Base-by-base conservation (phyloP, 2,888 invertebrate genomes). In the Gortyna flavago region DNA sequence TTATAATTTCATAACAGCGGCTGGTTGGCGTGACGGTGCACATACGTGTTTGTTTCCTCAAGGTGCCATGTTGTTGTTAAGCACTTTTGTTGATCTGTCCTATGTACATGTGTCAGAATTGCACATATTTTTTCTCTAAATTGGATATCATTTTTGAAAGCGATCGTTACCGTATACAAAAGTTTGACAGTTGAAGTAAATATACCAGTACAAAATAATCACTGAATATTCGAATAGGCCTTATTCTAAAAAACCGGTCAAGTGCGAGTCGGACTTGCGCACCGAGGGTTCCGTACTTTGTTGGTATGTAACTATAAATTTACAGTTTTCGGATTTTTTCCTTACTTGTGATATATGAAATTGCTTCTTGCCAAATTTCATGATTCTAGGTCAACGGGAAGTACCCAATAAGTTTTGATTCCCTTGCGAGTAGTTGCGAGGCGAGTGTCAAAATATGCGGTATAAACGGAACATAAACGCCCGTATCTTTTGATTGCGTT, bases 21-120 rank as follows among this genome's bases (percentile, higher is more conserved):
- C 78, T 77, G 87, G 75, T 75, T 82, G 84, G 74, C 48, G 69
- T 25, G 18, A 21, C n/a, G n/a, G 21, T 1, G 21, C 35, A 64
- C n/a, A 13, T 9, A 18, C 7, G 18, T 59, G 41, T 61, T 35
- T 68, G 72, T 59, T 29, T 25, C 54, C 38, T 8, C 32, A 48
- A 18, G 66, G 66, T 80, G 51, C 38, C 38, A 66, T 51, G 16
- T 70, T 48, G 16, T 66, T 59, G n/a, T 7, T 1, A 11, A 62
- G 16, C 69, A 75, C 69, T 67, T 41, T 21, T 67, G 66, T 72
- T 18, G 16, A 54, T 18, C 9, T 59, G 64, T 74, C 61, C 41
- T 44, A 3, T 69, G 59, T 61, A 54, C 3, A 21, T 67, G 41
- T 83, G 38, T 68, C n/a, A 67, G 66, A 67, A 54, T 57, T 38